Conservation (phyloP, 2,113 vertebrate species). For the Notarius lentiginosus region DNA sequence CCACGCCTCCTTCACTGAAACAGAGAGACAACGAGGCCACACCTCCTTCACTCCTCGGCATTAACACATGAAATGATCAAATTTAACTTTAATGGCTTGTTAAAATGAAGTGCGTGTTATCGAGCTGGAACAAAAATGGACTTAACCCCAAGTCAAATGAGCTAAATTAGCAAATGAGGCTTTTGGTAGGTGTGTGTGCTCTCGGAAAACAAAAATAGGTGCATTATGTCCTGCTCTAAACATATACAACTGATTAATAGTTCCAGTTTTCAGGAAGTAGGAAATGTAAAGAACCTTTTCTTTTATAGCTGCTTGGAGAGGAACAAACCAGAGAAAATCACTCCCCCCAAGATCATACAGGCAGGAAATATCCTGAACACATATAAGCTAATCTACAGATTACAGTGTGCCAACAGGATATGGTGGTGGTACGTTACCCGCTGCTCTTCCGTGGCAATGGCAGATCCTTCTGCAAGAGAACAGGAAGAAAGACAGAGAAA, state of each 20-base stretch:
- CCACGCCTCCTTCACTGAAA: neutral
- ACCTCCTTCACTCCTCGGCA: neutral
- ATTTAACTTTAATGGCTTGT: neutral
- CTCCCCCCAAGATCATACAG: neutral
- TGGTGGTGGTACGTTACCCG: slow-evolving; percentile 33
- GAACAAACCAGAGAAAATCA: neutral
- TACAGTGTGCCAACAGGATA: neutral
- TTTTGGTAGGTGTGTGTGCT: neutral
- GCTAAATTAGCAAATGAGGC: neutral
- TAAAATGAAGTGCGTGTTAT: neutral
- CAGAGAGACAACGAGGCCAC: neutral
- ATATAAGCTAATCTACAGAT: neutral
- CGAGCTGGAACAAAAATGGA: neutral
- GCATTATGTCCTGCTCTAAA: neutral
- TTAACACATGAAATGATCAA: neutral
- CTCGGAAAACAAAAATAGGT: too few species aligned
- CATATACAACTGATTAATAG: neutral
- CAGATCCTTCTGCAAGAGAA: slow-evolving; percentile 52
- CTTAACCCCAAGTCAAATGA: neutral
- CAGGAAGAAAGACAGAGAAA: neutral
- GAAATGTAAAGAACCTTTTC: neutral
- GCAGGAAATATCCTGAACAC: neutral
- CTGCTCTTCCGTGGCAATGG: slow-evolving; percentile 50
- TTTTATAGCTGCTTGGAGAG: neutral
- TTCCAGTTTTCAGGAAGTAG: too few species aligned